Evolutionary conservation across 2,113 vertebrate genomes (phyloP), one percentile per base, ranked within the genome.

Genomic region (Lates calcarifer): DNA sequence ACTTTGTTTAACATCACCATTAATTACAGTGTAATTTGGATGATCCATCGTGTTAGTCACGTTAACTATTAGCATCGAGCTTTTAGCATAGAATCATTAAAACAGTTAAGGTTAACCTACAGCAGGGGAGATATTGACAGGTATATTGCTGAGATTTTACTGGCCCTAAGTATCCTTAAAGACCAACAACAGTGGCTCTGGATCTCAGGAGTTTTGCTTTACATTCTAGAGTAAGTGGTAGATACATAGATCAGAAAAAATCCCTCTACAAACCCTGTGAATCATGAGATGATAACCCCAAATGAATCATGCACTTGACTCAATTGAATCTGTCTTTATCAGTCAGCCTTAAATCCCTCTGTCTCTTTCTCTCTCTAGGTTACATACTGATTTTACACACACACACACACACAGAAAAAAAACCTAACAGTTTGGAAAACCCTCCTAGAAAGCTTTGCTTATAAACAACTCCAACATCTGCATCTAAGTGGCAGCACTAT

Each of bases 201-300:
- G 18, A 49, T 56, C 39, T 79, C 28, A 60, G 26, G 39, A 47
- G 51, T 39, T 77, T 47, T 74, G 15, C 17, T 73, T 58, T 58
- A 24, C n/a, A n/a, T 75, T 61, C 26, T 69, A 14, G 73, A 53
- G 49, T 45, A 13, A 37, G 9, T 37, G 35, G 4, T 8, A 5
- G 7, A 35, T 35, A 35, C 4, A 35, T 35, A 35, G 33, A 5
- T 35, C 7, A 35, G 33, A 5, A 35, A 35, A 35, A 35, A 6
- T 33, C 20, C 20, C 33, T 66, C 35, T 37, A 31, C 55, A 26
- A 20, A 53, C 28, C 35, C 28, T 56, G 20, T 63, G 43, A 69
- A 68, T 43, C 43, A 29, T 28, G 17, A 5, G 28, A 9, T 53
- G 31, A 22, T 64, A n/a, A 39, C n/a, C 37, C 65, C 24, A n/a